Conservation (phyloP, 2,888 invertebrate species). For the Hirtodrosophila histrioides region DNA sequence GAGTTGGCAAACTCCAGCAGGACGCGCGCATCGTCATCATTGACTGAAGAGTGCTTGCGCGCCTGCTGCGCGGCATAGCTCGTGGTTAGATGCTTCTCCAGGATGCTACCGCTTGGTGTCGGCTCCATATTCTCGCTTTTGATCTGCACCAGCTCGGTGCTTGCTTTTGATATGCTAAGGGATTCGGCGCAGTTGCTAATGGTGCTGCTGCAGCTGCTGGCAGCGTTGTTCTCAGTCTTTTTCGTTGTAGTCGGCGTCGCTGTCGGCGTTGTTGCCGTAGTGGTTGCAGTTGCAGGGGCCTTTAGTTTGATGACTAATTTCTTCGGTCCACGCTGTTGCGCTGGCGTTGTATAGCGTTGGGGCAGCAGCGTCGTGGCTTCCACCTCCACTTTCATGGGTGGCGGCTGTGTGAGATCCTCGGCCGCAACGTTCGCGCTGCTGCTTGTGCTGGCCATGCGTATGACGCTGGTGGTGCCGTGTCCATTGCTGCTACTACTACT, state of each 20-base stretch:
- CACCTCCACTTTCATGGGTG: slow-evolving; percentile 68
- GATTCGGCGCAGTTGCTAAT: slow-evolving; percentile 39
- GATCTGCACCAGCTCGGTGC: slow-evolving; percentile 59
- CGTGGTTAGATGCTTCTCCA: slow-evolving; percentile 78
- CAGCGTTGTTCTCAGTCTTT: slow-evolving; percentile 60
- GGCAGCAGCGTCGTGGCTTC: slow-evolving; percentile 56
- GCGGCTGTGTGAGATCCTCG: slow-evolving; percentile 74
- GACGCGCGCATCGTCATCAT: slow-evolving; percentile 80
- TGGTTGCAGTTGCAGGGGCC: slow-evolving; percentile 46
- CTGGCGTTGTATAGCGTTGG: slow-evolving; percentile 67
- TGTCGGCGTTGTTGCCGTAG: slow-evolving; percentile 32
- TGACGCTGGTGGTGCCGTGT: slow-evolving; percentile 83
- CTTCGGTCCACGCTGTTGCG: slow-evolving; percentile 76
- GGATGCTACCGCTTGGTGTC: slow-evolving; percentile 61
- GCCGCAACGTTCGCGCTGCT: slow-evolving; percentile 37
- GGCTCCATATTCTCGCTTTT: slow-evolving; percentile 71
- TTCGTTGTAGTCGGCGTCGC: slow-evolving; percentile 46
- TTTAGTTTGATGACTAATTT: slow-evolving; percentile 84
- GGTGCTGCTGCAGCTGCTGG: slow-evolving; percentile 28
- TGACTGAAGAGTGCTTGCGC: slow-evolving; percentile 55
- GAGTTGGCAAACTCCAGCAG: slow-evolving; percentile 81
- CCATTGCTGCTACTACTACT: slow-evolving; percentile 45
- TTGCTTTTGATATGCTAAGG: slow-evolving; percentile 55
- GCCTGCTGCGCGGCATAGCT: slow-evolving; percentile 36
- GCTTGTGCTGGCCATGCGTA: slow-evolving; percentile 81